Conservation (phyloP, 2,797 vertebrate genomes). For the Apodemus agrarius region DNA sequence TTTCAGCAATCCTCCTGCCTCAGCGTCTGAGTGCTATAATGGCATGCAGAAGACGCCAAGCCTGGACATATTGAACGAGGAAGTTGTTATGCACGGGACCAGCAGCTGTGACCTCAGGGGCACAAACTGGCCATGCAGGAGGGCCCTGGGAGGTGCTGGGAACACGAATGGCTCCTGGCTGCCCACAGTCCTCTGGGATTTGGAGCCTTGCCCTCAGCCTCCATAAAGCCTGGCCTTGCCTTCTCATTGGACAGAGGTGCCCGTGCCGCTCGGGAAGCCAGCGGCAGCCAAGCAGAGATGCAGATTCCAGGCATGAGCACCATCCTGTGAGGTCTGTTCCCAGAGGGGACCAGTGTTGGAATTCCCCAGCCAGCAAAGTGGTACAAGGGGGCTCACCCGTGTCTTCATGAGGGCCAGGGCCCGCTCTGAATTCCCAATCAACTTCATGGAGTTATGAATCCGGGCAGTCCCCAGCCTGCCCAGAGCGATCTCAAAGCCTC, state of each 20-base stretch:
- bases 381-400: slow-evolving; percentile 70
- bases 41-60: background rate
- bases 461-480: slow-evolving; percentile 84
- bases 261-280: background rate
- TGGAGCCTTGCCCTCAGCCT: background rate
- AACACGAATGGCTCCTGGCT: background rate
- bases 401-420: slow-evolving; percentile 84
- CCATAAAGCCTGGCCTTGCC: background rate
- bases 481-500: slow-evolving; percentile 85
- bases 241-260: background rate
- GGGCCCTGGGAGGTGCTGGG: background rate
- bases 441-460: slow-evolving; percentile 85
- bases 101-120: background rate
- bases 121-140: background rate
- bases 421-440: slow-evolving; percentile 81
- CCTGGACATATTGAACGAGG: background rate
- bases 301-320: background rate
- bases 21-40: background rate
- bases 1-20: background rate
- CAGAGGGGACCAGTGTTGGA: background rate
- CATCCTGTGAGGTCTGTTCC: background rate
- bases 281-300: background rate
- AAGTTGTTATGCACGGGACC: background rate
- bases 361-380: background rate
- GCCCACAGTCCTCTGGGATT: background rate